Evolutionary conservation across 2,113 vertebrate genomes (phyloP).

Genomic region (Passer domesticus): DNA sequence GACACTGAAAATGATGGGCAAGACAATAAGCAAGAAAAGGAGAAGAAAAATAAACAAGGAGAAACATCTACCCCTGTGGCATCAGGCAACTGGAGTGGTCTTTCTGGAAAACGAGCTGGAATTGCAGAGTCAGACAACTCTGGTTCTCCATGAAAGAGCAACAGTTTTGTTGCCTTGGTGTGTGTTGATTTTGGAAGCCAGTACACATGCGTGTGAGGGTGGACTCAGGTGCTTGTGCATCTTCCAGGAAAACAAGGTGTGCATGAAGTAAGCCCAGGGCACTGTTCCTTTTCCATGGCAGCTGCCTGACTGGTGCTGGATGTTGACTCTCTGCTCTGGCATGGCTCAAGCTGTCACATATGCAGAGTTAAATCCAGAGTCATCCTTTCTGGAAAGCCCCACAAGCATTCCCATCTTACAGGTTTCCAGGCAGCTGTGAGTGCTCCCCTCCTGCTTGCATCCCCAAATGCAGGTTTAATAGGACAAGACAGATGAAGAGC

Average conservation of each 20-base stretch:
- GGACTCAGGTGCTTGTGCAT: neutral
- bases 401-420: neutral
- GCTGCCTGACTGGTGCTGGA: neutral
- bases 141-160: neutral
- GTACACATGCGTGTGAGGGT: fast-evolving
- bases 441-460: neutral
- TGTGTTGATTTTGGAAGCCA: neutral
- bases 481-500: constrained; percentile 34
- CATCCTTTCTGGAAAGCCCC: neutral
- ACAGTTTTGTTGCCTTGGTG: neutral
- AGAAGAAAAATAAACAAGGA: neutral
- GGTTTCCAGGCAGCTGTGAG: neutral
- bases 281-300: neutral
- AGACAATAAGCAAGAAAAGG: neutral
- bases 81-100: neutral
- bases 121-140: neutral
- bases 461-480: neutral
- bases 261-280: neutral
- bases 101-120: neutral
- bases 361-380: neutral
- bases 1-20: neutral
- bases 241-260: neutral
- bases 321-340: neutral
- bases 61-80: neutral
- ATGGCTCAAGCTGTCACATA: neutral